Base-by-base conservation (phyloP, 2,113 vertebrate species). In the Mormoops blainvillei region DNA sequence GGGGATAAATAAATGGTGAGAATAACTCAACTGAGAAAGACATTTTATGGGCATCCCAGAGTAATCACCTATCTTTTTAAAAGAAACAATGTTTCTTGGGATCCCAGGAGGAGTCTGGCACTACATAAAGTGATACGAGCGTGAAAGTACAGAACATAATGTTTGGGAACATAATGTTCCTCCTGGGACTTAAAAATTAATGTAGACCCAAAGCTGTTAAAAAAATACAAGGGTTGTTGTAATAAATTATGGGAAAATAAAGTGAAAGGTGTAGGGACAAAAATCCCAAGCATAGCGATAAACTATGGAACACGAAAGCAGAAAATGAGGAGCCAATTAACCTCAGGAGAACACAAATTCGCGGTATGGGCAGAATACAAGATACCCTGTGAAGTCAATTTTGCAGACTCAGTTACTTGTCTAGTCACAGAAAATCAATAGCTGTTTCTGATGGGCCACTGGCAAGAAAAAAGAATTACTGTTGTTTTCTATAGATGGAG, bases 41-140 rank as follows among this genome's bases (percentile, higher is more conserved):
- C 52, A 83, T 89, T 96, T 97, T 89, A 93, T 94, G 93, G 74
- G 36, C 78, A 83, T 80, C 54, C 7, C 41, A 89, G 78, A 95
- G 56, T 93, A 93, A 96, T 95, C 38, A 5, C 91, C 94, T 94
- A 89, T 94, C 81, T 91, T 96, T 70, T 15, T 50, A 88, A 97
- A 96, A 88, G 86, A 96, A 98, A 88, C 50, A 95, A 80, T 77
- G 89, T 95, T 96, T 98, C 89, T 87, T 97, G 91, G 89, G 94
- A 93, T 97, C 96, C 97, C 93, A 94, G 91, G 97, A 97, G 96
- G 89, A 96, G 91, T 91, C 91, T 98, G 96, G 97, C 96, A 89
- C 86, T 82, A 28, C 73, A 70, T 80, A 74, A 95, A 93, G 95
- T 89, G 91, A 96, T 92, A 80, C 78, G 91, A 95, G 95, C 68